These are phyloP conservation scores for Peromyscus maniculatus DNA, from an alignment of 2,113 vertebrate species.

Conservation along the genomic window DNA sequence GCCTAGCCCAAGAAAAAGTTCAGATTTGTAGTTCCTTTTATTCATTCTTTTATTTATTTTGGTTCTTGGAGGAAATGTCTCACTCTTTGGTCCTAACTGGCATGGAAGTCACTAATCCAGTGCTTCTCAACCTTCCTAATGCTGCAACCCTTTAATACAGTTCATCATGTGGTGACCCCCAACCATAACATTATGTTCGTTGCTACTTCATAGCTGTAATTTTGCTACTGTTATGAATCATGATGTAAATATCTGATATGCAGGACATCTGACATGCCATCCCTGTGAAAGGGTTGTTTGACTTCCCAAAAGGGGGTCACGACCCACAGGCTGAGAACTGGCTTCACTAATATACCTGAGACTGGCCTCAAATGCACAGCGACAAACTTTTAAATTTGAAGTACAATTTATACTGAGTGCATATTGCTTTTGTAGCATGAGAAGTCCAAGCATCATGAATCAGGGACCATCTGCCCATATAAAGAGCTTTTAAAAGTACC, in stretches of 20 bases:
- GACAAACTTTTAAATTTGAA: neutral
- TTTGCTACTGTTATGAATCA: neutral
- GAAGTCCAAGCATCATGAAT: neutral
- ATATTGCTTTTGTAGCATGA: neutral
- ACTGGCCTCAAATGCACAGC: neutral
- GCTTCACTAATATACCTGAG: neutral
- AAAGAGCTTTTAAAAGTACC: conserved; percentile 33
- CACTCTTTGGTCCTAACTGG: neutral
- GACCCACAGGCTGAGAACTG: neutral
- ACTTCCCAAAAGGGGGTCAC: neutral
- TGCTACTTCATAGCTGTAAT: neutral
- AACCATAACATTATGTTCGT: neutral
- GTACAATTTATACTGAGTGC: neutral
- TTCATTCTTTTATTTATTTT: neutral
- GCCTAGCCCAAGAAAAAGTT: neutral
- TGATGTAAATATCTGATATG: neutral
- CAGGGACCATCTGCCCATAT: neutral
- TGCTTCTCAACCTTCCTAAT: neutral
- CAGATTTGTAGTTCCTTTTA: neutral
- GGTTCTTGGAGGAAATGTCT: neutral
- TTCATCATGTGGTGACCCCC: neutral
- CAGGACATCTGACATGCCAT: neutral
- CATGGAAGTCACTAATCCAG: neutral
- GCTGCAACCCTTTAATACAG: neutral
- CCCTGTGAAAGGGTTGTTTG: neutral